Percentiles rank a stretch among this genome's conserved stretches.
Evolutionary conservation across 2,113 vertebrate species (phyloP).

Genomic region (Telmatochromis sp.): DNA sequence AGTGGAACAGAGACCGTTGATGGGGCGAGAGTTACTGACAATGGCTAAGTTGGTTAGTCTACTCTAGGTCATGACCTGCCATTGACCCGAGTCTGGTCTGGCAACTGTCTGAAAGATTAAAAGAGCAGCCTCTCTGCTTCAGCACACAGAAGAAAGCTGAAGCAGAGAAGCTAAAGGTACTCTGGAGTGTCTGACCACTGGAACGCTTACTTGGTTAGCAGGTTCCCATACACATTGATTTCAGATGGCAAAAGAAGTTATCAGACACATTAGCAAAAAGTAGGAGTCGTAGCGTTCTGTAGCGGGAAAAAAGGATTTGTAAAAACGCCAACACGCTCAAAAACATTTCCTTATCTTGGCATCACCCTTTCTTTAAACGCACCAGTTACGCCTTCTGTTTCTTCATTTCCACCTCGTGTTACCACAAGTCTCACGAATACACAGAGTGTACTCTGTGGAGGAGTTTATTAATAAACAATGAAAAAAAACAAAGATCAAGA

Average conservation of each 20-base stretch:
- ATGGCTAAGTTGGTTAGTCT: background rate
- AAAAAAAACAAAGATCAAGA: background rate
- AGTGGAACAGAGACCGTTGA: background rate
- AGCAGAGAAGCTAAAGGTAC: background rate
- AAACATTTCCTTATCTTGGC: background rate
- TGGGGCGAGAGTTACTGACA: background rate
- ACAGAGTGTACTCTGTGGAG: background rate
- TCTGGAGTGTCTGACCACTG: background rate
- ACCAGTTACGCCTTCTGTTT: constrained; percentile 45
- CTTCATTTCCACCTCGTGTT: constrained; percentile 37
- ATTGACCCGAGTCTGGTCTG: constrained; percentile 13
- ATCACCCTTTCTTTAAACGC: constrained; percentile 31
- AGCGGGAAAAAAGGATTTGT: background rate
- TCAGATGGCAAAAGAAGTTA: background rate
- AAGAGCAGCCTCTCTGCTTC: background rate
- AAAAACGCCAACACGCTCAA: background rate
- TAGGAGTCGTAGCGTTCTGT: background rate
- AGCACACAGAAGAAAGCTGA: background rate
- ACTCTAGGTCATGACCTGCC: constrained; percentile 14
- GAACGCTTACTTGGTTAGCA: background rate
- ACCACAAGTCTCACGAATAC: background rate
- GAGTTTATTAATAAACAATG: background rate
- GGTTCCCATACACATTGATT: background rate
- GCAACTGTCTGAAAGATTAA: background rate
- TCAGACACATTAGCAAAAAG: background rate